Base-by-base conservation (phyloP, 1,140 invertebrate genomes). In the Ostrea denselamellosa region DNA sequence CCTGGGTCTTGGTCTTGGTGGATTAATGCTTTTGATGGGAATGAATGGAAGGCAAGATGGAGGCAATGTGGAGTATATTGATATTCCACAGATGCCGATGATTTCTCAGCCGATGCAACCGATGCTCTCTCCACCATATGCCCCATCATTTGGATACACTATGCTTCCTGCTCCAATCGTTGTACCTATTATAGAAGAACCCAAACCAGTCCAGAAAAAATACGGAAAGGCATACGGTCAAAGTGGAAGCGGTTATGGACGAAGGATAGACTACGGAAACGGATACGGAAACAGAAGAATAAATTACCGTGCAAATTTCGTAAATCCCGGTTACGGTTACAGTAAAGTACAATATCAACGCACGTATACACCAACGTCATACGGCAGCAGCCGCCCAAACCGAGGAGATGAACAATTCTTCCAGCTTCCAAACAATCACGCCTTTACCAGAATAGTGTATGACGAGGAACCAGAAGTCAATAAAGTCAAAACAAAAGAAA, bases 401-500 rank as follows among this genome's bases (percentile, higher is more conserved):
- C 51, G 82, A 14, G 44, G 52, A 83, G 82, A 53, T 34, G 52
- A 83, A 22, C 82, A 77, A 25, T 83, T 83, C 44, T 83, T 83
- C 51, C 34, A 83, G 82, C 44, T 83, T n/a, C 82, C 82, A 17
- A 83, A 10, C 44, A 83, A 53, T 19, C 52, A 83, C 82, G 82
- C 44, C 44, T 52, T 83, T 9, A 52, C 82, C 28, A 22, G 82
- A 22, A 53, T 53, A n/a, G 10, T n/a, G 12, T 83, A 53, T 53
- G 82, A 83, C 82, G 52, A 22, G 25, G 82, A 83, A 54, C 82
- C 82, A n/a, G 82, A 83, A 9, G 82, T 83, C 52, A 83, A 83
- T 22, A 54, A 52, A 83, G 68, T 77, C 25, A 25, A 34, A 28
- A 34, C 68, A 34, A 25, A 77, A 25, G 68, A 77, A 77, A 25